phyloP scores from a whole-genome alignment of 2,888 invertebrate genomes.

The Agrochola macilenta region DNA sequence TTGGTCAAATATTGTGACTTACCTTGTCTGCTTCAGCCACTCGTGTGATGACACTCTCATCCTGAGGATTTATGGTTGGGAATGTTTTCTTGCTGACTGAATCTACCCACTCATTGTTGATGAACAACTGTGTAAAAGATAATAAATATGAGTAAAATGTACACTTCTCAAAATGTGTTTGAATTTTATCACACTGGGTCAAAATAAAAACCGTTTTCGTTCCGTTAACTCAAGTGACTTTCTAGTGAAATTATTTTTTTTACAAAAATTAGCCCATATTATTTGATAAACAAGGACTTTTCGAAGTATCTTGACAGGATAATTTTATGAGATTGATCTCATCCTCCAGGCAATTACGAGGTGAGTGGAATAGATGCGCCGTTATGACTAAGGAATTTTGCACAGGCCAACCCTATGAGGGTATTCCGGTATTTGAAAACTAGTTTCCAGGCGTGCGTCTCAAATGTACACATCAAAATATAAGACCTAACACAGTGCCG shows the following conservation, averaged over 20 bases:
- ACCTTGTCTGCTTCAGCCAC: slow-evolving; percentile 97
- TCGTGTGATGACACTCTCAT: slow-evolving; percentile 93
- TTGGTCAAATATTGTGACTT: slow-evolving; percentile 45
- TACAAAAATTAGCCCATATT: neutral
- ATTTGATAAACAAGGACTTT: neutral
- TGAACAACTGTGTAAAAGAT: slow-evolving; percentile 89
- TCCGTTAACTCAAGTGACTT: neutral
- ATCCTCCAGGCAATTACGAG: neutral
- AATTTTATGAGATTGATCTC: slow-evolving; percentile 12
- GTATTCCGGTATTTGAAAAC: neutral
- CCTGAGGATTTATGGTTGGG: slow-evolving; percentile 95
- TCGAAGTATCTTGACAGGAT: neutral
- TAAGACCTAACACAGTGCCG: neutral
- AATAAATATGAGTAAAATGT: neutral
- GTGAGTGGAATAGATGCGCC: neutral
- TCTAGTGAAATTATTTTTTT: neutral
- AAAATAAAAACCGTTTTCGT: no score
- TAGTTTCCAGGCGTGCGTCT: neutral
- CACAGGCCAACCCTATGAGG: neutral
- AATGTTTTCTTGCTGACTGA: slow-evolving; percentile 96
- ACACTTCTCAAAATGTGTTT: no score
- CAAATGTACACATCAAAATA: neutral
- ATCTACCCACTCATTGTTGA: slow-evolving; percentile 95
- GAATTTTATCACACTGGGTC: no score
- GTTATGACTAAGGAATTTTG: neutral